A percentile compares a stretch with the other conserved stretches of the same genome.
phyloP scores from a whole-genome alignment of 2,113 vertebrate species.

The Ginglymostoma cirratum region DNA sequence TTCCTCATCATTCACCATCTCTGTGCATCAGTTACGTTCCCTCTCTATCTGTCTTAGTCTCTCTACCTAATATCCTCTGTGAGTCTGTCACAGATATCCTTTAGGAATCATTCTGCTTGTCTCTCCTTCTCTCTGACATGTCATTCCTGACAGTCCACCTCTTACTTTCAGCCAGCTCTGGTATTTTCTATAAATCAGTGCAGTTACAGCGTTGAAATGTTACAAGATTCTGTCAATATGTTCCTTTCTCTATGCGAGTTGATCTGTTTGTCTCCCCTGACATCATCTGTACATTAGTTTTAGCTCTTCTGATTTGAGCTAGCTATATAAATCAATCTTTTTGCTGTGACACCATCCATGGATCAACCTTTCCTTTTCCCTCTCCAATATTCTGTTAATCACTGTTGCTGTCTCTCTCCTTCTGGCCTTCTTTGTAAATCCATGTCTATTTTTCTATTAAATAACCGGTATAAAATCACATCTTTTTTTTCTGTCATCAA shows the following conservation, averaged over 20 bases:
- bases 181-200: not conserved
- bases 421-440: not conserved
- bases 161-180: not conserved
- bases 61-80: not conserved
- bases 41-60: not conserved
- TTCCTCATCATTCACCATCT: not conserved
- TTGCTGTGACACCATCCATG: not conserved
- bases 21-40: too few species aligned
- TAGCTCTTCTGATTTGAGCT: not conserved
- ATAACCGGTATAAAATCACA: not conserved
- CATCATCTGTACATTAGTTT: not conserved
- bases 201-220: too few species aligned
- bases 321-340: constrained; percentile 8
- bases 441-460: not conserved
- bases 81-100: not conserved
- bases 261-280: not conserved
- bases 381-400: constrained; percentile 26
- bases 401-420: constrained; percentile 7
- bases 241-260: not conserved
- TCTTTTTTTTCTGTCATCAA: not conserved
- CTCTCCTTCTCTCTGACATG: not conserved
- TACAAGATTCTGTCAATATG: not conserved
- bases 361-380: not conserved
- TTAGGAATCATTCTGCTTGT: not conserved
- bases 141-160: not conserved